Evolutionary conservation across 2,888 invertebrate species (phyloP).

Genomic region (Drosophila paucipuncta): DNA sequence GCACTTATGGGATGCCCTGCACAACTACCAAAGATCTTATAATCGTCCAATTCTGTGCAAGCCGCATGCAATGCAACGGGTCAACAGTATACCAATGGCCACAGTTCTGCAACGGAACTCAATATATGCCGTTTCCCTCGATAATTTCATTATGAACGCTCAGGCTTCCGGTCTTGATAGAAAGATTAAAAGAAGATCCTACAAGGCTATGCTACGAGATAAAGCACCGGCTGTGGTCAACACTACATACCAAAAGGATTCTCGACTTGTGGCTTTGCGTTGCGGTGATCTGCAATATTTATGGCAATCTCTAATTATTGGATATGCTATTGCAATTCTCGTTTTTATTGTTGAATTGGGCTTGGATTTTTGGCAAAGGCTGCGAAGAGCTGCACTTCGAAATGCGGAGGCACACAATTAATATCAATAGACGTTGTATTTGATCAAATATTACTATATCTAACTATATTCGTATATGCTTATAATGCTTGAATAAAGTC

Average conservation of each 20-base stretch:
- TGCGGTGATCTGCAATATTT: not conserved
- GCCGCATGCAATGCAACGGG: slow-evolving; percentile 1
- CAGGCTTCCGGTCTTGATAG: slow-evolving; percentile 1
- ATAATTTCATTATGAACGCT: slow-evolving; percentile 8
- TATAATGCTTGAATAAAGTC: not conserved
- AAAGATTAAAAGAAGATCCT: not conserved
- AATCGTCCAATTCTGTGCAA: slow-evolving; percentile 32
- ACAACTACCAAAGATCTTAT: slow-evolving; percentile 11
- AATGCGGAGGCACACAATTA: not conserved
- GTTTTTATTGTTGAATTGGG: slow-evolving; percentile 35
- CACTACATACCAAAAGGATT: fast-evolving
- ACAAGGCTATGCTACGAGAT: not conserved
- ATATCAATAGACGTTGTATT: not conserved
- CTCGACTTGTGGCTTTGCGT: not conserved
- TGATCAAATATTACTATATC: too few species aligned
- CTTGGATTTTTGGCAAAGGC: not conserved
- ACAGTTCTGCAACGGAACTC: slow-evolving; percentile 40
- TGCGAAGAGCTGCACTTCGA: not conserved
- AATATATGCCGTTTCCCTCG: slow-evolving; percentile 32
- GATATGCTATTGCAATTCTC: fast-evolving
- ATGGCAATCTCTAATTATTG: not conserved
- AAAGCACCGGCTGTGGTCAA: not conserved
- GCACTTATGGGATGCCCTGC: not conserved
- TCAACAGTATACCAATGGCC: slow-evolving; percentile 5
- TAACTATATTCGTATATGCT: not conserved